These are phyloP conservation scores for Sebastes steindachneri DNA, from an alignment of 2,797 vertebrate species.

Conservation along the genomic window DNA sequence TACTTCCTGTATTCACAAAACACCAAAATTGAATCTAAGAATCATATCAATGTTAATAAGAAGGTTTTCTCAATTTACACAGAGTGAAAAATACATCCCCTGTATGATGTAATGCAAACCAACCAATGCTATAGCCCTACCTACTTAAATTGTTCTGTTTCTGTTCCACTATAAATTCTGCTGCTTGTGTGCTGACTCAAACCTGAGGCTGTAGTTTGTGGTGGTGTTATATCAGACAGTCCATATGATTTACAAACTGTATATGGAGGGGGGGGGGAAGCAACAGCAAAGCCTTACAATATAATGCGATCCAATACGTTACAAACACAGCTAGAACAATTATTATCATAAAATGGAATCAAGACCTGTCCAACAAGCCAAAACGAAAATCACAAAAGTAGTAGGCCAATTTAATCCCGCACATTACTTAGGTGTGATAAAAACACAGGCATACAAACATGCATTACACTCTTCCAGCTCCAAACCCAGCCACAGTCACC, in stretches of 20 bases:
- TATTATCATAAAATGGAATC: background rate
- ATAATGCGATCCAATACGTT: background rate
- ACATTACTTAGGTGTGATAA: conserved; percentile 3
- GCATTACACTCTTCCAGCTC: conserved; percentile 16
- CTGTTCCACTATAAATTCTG: background rate
- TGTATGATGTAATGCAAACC: background rate
- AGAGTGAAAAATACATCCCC: background rate
- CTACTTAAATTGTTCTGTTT: background rate
- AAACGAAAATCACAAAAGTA: background rate
- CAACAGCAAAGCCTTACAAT: background rate
- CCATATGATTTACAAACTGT: background rate
- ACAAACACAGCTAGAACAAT: background rate
- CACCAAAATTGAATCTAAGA: background rate
- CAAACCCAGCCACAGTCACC: conserved; percentile 35
- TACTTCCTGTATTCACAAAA: background rate
- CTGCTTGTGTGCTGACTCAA: too few species aligned
- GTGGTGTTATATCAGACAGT: too few species aligned
- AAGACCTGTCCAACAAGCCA: background rate
- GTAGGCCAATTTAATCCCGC: background rate
- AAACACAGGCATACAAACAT: conserved; percentile 1
- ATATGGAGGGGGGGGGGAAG: background rate
- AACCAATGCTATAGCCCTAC: background rate
- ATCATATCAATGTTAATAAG: background rate
- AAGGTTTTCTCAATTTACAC: background rate
- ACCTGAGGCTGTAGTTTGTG: too few species aligned